A percentile compares a stretch with the other conserved stretches of the same genome.
Conservation (phyloP, 2,888 invertebrate genomes). For the Volucella zonaria region DNA sequence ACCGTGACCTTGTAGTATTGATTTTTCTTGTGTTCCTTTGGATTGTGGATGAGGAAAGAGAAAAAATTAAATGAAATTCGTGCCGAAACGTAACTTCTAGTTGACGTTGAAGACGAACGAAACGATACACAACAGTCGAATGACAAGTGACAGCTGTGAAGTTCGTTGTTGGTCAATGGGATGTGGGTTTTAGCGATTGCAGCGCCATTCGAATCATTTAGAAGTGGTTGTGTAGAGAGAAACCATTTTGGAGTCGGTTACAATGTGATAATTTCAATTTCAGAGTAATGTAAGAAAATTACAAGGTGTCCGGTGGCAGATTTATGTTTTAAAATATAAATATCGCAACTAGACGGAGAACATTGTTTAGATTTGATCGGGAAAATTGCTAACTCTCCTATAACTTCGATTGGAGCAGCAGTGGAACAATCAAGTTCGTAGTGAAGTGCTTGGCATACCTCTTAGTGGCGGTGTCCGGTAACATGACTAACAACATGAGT, state of each 20-base stretch:
- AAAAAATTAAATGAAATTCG: conserved; percentile 1
- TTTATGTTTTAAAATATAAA: too few species aligned
- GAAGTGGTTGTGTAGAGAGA: conserved; percentile 17
- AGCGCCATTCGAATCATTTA: conserved; percentile 16
- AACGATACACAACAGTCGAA: background rate
- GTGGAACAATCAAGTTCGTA: too few species aligned
- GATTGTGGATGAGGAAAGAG: background rate
- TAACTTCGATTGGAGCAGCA: too few species aligned
- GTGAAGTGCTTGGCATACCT: too few species aligned
- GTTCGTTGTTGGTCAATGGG: background rate
- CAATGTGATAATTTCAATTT: background rate
- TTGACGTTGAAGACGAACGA: conserved; percentile 13
- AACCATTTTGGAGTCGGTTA: conserved; percentile 16
- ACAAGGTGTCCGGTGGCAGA: too few species aligned
- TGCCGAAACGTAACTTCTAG: conserved; percentile 20
- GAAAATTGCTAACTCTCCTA: too few species aligned
- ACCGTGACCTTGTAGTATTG: conserved; percentile 24
- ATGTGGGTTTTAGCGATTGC: background rate
- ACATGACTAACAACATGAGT: too few species aligned
- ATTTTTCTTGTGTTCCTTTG: conserved; percentile 24
- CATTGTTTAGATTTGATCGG: too few species aligned
- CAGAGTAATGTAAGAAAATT: too few species aligned
- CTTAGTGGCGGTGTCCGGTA: too few species aligned
- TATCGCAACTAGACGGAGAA: too few species aligned
- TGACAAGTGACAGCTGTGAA: conserved; percentile 26